Evolutionary conservation across 1,140 invertebrate species (phyloP), one percentile per base, ranked within the genome.

Genomic region (Cydia strobilella): DNA sequence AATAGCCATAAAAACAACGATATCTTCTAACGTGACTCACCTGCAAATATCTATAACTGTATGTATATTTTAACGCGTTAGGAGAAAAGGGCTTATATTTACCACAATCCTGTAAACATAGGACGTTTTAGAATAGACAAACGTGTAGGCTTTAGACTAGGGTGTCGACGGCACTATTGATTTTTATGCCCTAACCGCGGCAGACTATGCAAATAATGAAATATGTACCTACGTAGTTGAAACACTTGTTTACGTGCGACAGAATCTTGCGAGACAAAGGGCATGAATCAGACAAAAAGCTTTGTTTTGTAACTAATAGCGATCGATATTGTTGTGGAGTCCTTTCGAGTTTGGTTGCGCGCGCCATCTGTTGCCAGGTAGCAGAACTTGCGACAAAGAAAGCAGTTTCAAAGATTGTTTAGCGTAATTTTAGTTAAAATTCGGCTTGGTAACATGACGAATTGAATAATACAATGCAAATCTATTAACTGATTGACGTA

Each of bases 401-500:
- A 59, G 54, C 20, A 23, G 54, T 23, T 23, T 12, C 20, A 59
- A 59, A 59, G 54, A 59, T 59, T 59, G 65, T 35, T 69, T 69
- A 69, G 65, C 72, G 69, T 51, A 35, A 10, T 48, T 73, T 73
- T 31, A 48, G 65, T 73, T 73, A 73, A 59, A 59, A 59, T 20
- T 20, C 20, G 54, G 25, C n/a, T 69, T 35, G 5, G 65, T 69
- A 69, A 69, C 31, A 35, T 65, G 65, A 69, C n/a, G 65, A 35
- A 42, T 69, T 35, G 35, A 35, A 69, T 69, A 69, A 69, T 31
- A 69, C 35, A 35, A 59, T 65, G 27, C 66, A 77, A 83, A 87
- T 84, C 87, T 88, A 90, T 91, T 90, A 91, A 78, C 81, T 87
- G 82, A 89, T 90, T 87, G 77, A 80, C 65, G 62, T 73, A 82